Evolutionary conservation across 2,797 vertebrate genomes (phyloP).

Genomic region (Malacoraja senta): DNA sequence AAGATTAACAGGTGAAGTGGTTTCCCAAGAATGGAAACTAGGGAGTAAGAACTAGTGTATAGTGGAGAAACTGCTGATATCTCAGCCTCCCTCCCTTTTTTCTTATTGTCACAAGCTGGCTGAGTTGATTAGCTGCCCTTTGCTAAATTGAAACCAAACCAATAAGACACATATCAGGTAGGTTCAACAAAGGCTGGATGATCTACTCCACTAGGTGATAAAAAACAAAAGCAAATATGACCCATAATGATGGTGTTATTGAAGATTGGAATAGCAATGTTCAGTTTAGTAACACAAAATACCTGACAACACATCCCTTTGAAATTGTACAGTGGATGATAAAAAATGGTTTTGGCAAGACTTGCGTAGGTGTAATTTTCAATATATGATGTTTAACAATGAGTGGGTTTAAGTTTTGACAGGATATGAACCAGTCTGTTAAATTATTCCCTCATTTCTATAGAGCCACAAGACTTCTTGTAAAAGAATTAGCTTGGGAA

Average conservation of each 20-base stretch:
- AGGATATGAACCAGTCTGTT: neutral
- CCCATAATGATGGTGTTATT: neutral
- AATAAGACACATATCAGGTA: neutral
- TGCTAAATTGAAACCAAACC: neutral
- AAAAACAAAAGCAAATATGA: neutral
- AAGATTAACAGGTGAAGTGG: neutral
- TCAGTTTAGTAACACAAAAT: neutral
- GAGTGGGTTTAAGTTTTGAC: constrained; percentile 29
- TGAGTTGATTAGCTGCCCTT: neutral
- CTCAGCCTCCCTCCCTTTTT: neutral
- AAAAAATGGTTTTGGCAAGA: neutral
- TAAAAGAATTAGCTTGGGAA: neutral
- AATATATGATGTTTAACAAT: neutral
- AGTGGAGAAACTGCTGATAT: neutral
- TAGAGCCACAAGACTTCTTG: neutral
- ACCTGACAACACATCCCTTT: constrained; percentile 15
- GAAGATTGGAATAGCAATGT: neutral
- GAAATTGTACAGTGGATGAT: neutral
- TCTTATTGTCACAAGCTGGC: neutral
- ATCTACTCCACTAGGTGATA: neutral
- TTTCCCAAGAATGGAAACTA: neutral
- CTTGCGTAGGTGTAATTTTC: constrained; percentile 12
- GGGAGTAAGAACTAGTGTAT: neutral
- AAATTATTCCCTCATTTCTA: neutral
- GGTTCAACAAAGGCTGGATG: neutral